Conservation (phyloP, 1,140 invertebrate species). For the Pogonognathellus flavescens region DNA sequence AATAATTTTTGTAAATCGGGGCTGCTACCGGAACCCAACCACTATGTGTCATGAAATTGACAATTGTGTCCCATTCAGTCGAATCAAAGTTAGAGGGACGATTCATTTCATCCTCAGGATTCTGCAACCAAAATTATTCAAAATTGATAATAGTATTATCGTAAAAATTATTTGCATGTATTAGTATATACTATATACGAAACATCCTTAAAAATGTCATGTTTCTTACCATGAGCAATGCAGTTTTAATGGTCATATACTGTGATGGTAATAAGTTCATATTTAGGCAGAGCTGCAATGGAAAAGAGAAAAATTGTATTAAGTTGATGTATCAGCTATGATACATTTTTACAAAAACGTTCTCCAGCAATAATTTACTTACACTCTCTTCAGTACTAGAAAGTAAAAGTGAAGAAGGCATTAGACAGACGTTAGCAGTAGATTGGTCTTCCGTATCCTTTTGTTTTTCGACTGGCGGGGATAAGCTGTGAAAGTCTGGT, state of each 20-base stretch:
- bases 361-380: slow-evolving; percentile 14
- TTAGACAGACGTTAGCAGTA: slow-evolving; percentile 63
- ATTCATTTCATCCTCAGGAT: neutral
- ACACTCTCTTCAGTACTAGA: slow-evolving; percentile 60
- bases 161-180: too few species aligned
- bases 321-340: too few species aligned
- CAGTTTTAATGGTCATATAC: slow-evolving; percentile 74
- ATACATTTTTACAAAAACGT: too few species aligned
- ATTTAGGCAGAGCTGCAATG: slow-evolving; percentile 72
- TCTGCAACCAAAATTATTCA: slow-evolving; percentile 5
- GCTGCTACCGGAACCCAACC: slow-evolving; percentile 27
- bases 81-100: slow-evolving; percentile 39
- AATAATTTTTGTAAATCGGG: too few species aligned
- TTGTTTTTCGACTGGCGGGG: slow-evolving; percentile 64
- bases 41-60: slow-evolving; percentile 42
- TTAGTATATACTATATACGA: too few species aligned
- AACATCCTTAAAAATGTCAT: too few species aligned
- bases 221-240: slow-evolving; percentile 70
- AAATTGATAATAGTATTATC: neutral
- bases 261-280: slow-evolving; percentile 74
- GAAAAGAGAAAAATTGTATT: too few species aligned
- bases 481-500: slow-evolving; percentile 46
- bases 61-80: slow-evolving; percentile 45
- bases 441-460: slow-evolving; percentile 66
- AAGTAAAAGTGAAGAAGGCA: slow-evolving; percentile 56